Percentiles rank a stretch among this genome's conserved stretches.
phyloP scores from a whole-genome alignment of 2,797 vertebrate genomes.

The Mormyrops attenuatus region DNA sequence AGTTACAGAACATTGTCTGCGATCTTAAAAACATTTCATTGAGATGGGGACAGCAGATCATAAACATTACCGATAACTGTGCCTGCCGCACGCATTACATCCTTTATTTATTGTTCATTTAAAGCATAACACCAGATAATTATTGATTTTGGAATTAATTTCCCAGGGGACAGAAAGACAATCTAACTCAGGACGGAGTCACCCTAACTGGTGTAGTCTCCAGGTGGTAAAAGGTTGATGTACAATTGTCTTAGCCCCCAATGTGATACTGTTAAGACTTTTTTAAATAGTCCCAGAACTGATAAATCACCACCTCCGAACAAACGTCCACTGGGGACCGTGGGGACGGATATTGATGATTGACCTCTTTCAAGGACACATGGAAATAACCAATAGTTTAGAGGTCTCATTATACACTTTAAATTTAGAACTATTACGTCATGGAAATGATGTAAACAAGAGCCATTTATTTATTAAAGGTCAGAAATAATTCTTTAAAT shows the following conservation, averaged over 20 bases:
- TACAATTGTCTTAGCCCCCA: constrained; percentile 1
- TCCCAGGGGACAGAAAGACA: constrained; percentile 7
- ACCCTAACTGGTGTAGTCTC: not conserved
- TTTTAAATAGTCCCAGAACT: not conserved
- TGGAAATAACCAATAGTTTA: not conserved
- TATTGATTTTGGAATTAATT: constrained; percentile 21
- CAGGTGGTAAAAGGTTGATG: not conserved
- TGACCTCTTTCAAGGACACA: constrained; percentile 12
- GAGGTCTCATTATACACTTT: not conserved
- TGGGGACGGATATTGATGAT: not conserved
- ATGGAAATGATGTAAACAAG: not conserved
- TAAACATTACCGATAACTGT: not conserved
- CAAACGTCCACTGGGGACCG: not conserved
- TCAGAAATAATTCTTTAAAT: not conserved
- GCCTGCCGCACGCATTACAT: not conserved
- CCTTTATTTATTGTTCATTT: constrained; percentile 17
- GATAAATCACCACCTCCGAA: not conserved
- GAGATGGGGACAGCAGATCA: not conserved
- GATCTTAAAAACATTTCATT: not conserved
- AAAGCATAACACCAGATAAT: constrained; percentile 19
- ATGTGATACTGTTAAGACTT: not conserved
- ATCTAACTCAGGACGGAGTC: not conserved
- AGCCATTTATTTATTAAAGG: not conserved
- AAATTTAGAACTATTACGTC: not conserved
- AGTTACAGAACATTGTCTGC: not conserved